Evolutionary conservation across 1,140 invertebrate species (phyloP).

Genomic region (Atta colombica): DNA sequence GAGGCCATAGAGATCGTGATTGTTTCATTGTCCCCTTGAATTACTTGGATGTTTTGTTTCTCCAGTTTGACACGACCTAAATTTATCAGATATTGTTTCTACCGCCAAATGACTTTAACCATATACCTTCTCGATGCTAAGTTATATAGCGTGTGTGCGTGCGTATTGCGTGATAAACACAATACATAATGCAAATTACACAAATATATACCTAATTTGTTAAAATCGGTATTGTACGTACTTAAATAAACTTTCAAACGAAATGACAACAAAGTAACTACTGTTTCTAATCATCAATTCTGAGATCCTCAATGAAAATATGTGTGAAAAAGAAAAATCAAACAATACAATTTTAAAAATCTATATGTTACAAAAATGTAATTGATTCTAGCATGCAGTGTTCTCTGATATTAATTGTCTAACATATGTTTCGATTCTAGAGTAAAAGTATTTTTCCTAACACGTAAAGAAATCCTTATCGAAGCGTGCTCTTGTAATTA

Average conservation of each 20-base stretch:
- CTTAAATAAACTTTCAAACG: background rate
- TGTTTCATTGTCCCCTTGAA: constrained; percentile 88
- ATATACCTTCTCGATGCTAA: constrained; percentile 23
- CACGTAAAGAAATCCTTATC: background rate
- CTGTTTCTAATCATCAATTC: background rate
- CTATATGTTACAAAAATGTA: background rate
- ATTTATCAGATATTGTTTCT: constrained; percentile 83
- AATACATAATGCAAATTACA: constrained; percentile 9
- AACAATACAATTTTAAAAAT: constrained; percentile 11
- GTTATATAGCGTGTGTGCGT: background rate
- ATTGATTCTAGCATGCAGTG: background rate
- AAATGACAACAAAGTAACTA: background rate
- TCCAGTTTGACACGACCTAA: constrained; percentile 86
- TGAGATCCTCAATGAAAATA: background rate
- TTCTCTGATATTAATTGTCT: constrained; percentile 2
- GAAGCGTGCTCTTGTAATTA: background rate
- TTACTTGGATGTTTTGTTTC: constrained; percentile 88
- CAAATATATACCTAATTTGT: background rate
- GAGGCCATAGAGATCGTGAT: constrained; percentile 89
- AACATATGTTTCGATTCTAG: background rate
- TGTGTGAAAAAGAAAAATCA: background rate
- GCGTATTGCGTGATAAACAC: constrained; percentile 17
- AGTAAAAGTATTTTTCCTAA: background rate
- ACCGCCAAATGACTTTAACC: constrained; percentile 62
- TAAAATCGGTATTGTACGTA: background rate